A percentile compares a stretch with the other conserved stretches of the same genome.
Evolutionary conservation across 1,140 invertebrate genomes (phyloP).

Genomic region (Zaprionus camerounensis): DNA sequence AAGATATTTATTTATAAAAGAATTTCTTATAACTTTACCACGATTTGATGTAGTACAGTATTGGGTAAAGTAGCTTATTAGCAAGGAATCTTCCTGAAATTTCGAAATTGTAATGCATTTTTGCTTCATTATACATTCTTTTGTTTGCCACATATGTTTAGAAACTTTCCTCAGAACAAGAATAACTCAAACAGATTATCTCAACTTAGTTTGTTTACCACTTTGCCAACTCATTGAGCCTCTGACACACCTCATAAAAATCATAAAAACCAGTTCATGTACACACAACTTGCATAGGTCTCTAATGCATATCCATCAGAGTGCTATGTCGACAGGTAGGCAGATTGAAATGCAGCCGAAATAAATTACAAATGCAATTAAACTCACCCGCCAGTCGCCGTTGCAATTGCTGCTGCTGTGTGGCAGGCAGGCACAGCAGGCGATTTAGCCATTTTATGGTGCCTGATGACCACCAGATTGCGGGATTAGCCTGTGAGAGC

Average conservation of each 20-base stretch:
- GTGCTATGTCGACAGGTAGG: conserved; percentile 3
- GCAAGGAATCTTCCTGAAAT: too few species aligned
- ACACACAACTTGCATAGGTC: background rate
- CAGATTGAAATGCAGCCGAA: conserved; percentile 15
- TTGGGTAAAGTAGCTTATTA: too few species aligned
- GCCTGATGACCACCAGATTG: conserved; percentile 24
- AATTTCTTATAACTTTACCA: too few species aligned
- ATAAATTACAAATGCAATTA: conserved; percentile 45
- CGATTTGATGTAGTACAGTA: too few species aligned
- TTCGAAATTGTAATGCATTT: too few species aligned
- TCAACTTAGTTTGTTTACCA: background rate
- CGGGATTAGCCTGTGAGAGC: conserved; percentile 13
- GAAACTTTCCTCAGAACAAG: too few species aligned
- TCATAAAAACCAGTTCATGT: background rate
- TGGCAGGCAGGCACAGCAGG: conserved; percentile 13
- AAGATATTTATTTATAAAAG: too few species aligned
- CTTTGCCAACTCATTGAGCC: background rate
- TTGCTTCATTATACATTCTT: too few species aligned
- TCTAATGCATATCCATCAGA: conserved; percentile 14
- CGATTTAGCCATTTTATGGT: conserved; percentile 24
- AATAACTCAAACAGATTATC: background rate
- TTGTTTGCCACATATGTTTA: too few species aligned
- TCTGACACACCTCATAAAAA: background rate
- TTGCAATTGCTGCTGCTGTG: conserved; percentile 22
- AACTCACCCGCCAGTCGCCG: conserved; percentile 24